phyloP scores from a whole-genome alignment of 2,888 invertebrate species.

The Oligia fasciuncula region DNA sequence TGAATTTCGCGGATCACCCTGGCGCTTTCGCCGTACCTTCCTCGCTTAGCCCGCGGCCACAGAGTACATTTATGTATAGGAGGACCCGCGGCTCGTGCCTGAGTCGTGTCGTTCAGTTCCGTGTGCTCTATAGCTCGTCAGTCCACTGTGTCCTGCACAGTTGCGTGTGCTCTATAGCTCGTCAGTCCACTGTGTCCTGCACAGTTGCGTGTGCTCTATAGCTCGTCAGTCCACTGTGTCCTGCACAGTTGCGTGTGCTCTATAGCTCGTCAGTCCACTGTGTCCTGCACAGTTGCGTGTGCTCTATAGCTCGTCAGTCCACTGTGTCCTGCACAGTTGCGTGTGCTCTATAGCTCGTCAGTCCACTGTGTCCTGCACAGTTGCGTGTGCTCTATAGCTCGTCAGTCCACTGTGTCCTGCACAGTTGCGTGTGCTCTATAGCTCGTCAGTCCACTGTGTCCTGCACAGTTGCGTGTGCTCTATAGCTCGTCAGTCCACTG shows the following conservation, averaged over 20 bases:
- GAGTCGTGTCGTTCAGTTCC: not conserved
- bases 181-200: not conserved
- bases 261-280: not conserved
- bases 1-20: not conserved
- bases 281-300: not conserved
- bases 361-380: not conserved
- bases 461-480: not conserved
- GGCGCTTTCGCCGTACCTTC: not conserved
- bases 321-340: not conserved
- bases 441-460: not conserved
- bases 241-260: not conserved
- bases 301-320: constrained; percentile 2
- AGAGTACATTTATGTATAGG: no score
- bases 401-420: not conserved
- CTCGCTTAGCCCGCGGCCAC: constrained; percentile 2
- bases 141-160: not conserved
- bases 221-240: not conserved
- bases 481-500: not conserved
- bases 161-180: not conserved
- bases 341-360: constrained; percentile 3
- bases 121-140: not conserved
- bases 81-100: not conserved
- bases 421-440: not conserved
- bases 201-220: not conserved
- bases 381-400: not conserved